Conservation (phyloP, 2,888 invertebrate species). For the Drosophila quinaria region DNA sequence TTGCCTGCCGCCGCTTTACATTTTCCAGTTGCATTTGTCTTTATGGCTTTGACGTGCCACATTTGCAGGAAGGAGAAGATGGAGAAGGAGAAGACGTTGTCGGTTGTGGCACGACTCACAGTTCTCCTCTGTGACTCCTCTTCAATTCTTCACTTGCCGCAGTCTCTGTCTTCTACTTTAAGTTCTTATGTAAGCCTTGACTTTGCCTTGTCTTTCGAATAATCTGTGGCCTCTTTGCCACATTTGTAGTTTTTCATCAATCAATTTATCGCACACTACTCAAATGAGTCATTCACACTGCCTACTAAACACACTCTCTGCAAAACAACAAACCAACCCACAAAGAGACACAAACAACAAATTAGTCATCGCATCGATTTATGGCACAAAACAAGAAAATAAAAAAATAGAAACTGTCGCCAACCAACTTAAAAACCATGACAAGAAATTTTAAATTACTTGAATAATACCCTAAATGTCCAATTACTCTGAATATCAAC, state of each 20-base stretch:
- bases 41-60: slow-evolving; percentile 53
- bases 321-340: background rate
- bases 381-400: slow-evolving; percentile 33
- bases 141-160: slow-evolving; percentile 40
- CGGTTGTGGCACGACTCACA: slow-evolving; percentile 10
- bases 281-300: slow-evolving; percentile 13
- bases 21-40: slow-evolving; percentile 71
- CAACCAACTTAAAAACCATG: slow-evolving; percentile 19
- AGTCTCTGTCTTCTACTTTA: slow-evolving; percentile 15
- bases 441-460: slow-evolving; percentile 34
- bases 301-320: slow-evolving; percentile 7
- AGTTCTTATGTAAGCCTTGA: slow-evolving; percentile 30
- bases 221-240: slow-evolving; percentile 18
- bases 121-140: background rate
- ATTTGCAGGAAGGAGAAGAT: slow-evolving; percentile 5
- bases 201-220: slow-evolving; percentile 37
- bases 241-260: slow-evolving; percentile 38
- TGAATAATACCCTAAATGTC: slow-evolving; percentile 19
- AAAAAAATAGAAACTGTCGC: slow-evolving; percentile 23
- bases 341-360: slow-evolving; percentile 20
- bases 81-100: background rate
- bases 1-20: slow-evolving; percentile 68
- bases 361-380: slow-evolving; percentile 53
- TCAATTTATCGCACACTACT: slow-evolving; percentile 38
- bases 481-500: background rate